Evolutionary conservation across 2,888 invertebrate species (phyloP), one percentile per base, ranked within the genome.

Genomic region (Gastracanthus pulcherrimus): DNA sequence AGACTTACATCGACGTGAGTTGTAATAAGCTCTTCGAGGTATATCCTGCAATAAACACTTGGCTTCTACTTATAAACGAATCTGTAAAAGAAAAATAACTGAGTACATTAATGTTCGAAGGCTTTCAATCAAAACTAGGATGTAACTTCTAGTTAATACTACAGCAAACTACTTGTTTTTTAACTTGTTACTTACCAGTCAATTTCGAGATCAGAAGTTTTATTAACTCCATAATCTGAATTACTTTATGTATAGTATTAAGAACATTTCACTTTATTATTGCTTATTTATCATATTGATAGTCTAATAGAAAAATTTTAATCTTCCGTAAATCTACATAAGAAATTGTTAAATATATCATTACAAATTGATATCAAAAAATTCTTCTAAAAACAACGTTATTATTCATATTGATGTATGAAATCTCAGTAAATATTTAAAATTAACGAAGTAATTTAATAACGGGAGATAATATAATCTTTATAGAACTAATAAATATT

Each of bases 1-100:
- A 83, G 83, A 83, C 83, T 83, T 83, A 82, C 82, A 66, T 66
- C 71, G 77, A 80, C 77, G 80, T 82, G 72, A 82, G 82, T 82
- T 80, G 31, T 66, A 69, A 75, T 62, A 45, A 82, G 69, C 75
- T 82, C 69, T 75, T 76, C 60, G 62, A 78, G 16, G n/a, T 76
- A 72, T 76, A 69, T 82, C 76, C 80, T 76, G 76, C 76, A 80
- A 72, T 64, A 76, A 60, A 62, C 16, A 26, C 62, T 67, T 80
- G 67, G 69, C 78, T 77, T 80, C 80, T 76, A 80, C 76, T 76
- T 80, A 76, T 80, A 64, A 76, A 51, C 45, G 29, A 70, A 76
- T 80, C 26, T 19, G 29, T 62, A 66, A 76, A 66, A 48, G 19
- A 55, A 75, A 26, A 19, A 45, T 45, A 16, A 45, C 13, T 66